Evolutionary conservation across 1,140 invertebrate genomes (phyloP), one percentile per base, ranked within the genome.

Genomic region (Drosophila saltans): DNA sequence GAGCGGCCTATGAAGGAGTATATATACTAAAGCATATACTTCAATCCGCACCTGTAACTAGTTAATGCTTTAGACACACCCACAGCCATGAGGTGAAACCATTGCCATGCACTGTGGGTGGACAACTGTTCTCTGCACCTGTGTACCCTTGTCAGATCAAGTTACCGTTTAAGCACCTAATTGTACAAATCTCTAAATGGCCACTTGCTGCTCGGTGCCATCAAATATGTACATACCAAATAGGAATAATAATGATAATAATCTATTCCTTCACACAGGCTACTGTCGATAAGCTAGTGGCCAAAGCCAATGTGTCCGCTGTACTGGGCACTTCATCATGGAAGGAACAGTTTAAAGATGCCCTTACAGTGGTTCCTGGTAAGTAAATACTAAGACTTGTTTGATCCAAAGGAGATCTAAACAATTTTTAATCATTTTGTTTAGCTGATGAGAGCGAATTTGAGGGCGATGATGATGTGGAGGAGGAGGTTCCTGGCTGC

Each of bases 301-400:
- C 99, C 93, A 96, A 98, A 90, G 98, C 98, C 28, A 99, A 99
- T 92, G 96, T 97, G 26, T 98, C 98, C 6, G 94, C 98, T 72
- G 95, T 98, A 56, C 96, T 99, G 57, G 98, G 98, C 36, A 98
- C 98, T 16, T 98, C 97, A 11, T 98, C 98, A 0, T 99, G 99
- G 99, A 98, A 97, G 93, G 98, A 99, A 92, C 98, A 99, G 93
- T 99, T 99, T 92, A 94, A 97, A 78, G 98, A 99, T 93, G 99
- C 98, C 8, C 93, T 99, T 66, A 98, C 97, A 3, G 98, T 99
- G 24, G 98, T 96, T 85, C 95, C 97, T 91, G 98, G 98, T 95
- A 93, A 92, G 90, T 21, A 52, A 3, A 8, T 6, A 26, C 9
- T 52, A 36, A 36, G 3, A 6, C 1, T 43, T 1, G 16, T 24